Evolutionary conservation across 2,113 vertebrate species (phyloP).

Genomic region (Cygnus buccinator): DNA sequence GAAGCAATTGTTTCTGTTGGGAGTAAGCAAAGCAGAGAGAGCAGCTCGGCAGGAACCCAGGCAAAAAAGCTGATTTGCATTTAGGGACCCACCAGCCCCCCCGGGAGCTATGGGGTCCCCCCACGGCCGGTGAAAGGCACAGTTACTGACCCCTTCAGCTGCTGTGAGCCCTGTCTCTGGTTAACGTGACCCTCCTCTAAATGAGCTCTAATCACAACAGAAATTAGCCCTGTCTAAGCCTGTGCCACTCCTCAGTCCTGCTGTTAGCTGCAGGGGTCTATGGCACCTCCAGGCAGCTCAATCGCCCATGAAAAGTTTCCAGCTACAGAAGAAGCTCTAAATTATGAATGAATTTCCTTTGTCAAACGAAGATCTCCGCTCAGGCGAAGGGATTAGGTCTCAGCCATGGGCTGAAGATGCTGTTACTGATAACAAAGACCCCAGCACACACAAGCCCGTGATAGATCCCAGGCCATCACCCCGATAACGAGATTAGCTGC

Average conservation of each 20-base stretch:
- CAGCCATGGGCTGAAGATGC: neutral
- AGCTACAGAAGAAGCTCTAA: neutral
- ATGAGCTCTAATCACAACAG: neutral
- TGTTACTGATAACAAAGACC: neutral
- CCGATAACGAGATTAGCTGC: accelerated
- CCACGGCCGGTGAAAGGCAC: accelerated
- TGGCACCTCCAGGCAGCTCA: neutral
- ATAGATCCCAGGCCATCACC: neutral
- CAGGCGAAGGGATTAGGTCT: neutral
- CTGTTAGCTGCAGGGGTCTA: neutral
- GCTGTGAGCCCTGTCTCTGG: accelerated
- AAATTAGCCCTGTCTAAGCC: accelerated
- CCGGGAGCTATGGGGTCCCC: neutral
- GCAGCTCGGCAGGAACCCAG: neutral
- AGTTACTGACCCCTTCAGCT: accelerated
- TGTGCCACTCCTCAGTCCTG: accelerated
- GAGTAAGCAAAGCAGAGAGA: neutral
- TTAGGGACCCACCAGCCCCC: accelerated
- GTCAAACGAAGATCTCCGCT: neutral
- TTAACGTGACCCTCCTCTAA: accelerated
- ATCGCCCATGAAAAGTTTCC: neutral
- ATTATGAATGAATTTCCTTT: neutral
- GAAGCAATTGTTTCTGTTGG: accelerated
- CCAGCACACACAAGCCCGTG: accelerated
- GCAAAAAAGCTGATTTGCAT: neutral